Conservation (phyloP, 2,888 invertebrate genomes). For the Hypomecis atomaria region DNA sequence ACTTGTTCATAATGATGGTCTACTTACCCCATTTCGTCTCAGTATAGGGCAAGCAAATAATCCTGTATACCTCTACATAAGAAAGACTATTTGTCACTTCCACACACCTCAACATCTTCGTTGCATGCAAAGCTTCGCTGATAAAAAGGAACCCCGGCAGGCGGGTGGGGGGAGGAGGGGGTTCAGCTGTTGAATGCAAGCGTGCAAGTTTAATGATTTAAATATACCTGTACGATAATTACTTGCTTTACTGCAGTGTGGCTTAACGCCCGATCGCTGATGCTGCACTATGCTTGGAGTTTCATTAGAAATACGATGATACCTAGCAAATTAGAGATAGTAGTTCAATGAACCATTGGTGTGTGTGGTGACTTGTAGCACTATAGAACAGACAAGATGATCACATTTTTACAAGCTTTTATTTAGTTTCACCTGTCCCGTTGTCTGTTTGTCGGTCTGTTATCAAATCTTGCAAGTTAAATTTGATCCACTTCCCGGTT, state of each 20-base stretch:
- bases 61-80: too few species aligned
- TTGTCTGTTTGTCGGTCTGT: too few species aligned
- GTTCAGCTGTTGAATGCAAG: slow-evolving; percentile 18
- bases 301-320: slow-evolving; percentile 20
- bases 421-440: too few species aligned
- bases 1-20: too few species aligned
- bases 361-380: not conserved
- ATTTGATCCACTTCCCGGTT: too few species aligned
- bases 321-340: not conserved
- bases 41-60: too few species aligned
- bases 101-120: slow-evolving; percentile 4
- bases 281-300: slow-evolving; percentile 15
- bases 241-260: not conserved
- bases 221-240: slow-evolving; percentile 18
- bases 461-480: too few species aligned
- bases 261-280: slow-evolving; percentile 16
- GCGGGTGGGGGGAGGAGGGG: slow-evolving; percentile 3
- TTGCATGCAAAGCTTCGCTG: slow-evolving; percentile 8
- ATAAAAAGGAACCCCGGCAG: slow-evolving; percentile 12
- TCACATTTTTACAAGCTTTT: too few species aligned
- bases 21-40: too few species aligned
- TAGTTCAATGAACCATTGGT: not conserved
- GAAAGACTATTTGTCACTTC: not conserved
- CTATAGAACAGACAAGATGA: not conserved
- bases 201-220: slow-evolving; percentile 20